Evolutionary conservation across 2,888 invertebrate genomes (phyloP), one percentile per base, ranked within the genome.

Genomic region (Pinctada fucata): DNA sequence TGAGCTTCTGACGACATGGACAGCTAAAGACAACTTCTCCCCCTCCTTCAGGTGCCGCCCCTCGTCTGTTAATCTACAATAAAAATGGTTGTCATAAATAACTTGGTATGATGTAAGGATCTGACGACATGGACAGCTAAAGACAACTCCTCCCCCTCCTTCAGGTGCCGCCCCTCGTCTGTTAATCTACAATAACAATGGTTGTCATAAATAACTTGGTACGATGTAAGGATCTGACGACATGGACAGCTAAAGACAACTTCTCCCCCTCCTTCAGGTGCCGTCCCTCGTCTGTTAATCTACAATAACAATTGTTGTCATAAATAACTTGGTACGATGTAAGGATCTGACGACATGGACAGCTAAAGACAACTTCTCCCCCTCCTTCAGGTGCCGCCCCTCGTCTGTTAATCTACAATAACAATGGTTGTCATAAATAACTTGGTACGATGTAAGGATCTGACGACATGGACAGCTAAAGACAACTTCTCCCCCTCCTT

Each of bases 261-360:
- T 93, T 97, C 97, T 0, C 99, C 99, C 0, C 99, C 99, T 2
- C 99, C 99, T 0, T 96, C 94, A 0, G 99, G 99, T 45, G 96
- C 95, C 68, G 97, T 95, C 2, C 96, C 97, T 75, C 94, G 91
- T 64, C 84, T 86, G 47, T 72, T 80, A 47, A 89, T 85, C 89
- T 89, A 70, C 45, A 78, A 76, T 45, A 73, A 31, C 31, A 31
- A 31, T 31, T 0, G 31, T 31, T 31, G 31, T 31, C 31, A 31
- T 31, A 31, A 31, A 31, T 31, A 31, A 31, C 31, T 31, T 31
- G 31, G 31, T 31, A 31, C 31, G 31, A 31, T 31, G 31, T 31
- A 31, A 31, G 31, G 31, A 31, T 95, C 86, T 96, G 96, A 76
- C 96, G 94, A 45, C 97, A 95, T 0, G 99, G 99, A 91, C 98